Conservation (phyloP, 1,140 invertebrate species). For the Drosophila prosaltans region DNA sequence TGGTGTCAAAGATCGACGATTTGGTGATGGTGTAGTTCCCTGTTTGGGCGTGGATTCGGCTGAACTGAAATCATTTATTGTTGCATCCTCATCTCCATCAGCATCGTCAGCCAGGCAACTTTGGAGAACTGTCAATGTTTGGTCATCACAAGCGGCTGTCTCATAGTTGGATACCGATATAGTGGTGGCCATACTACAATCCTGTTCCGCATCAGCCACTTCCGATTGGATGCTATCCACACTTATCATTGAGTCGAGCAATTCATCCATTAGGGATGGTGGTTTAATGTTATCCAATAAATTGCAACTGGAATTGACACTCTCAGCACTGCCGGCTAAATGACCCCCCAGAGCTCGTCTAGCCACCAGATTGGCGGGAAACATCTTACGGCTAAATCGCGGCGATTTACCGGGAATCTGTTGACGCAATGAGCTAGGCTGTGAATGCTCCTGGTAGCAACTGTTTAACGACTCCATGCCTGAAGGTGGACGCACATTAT, state of each 20-base stretch:
- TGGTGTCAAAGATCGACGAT: slow-evolving; percentile 86
- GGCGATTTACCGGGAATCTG: slow-evolving; percentile 75
- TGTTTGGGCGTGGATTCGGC: slow-evolving; percentile 89
- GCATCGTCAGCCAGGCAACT: slow-evolving; percentile 74
- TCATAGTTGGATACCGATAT: slow-evolving; percentile 79
- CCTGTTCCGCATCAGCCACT: slow-evolving; percentile 85
- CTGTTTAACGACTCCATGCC: slow-evolving; percentile 85
- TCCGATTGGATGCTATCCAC: slow-evolving; percentile 92
- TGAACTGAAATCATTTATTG: slow-evolving; percentile 85
- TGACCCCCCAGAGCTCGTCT: slow-evolving; percentile 87
- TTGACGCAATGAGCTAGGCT: slow-evolving; percentile 70
- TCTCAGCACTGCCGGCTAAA: slow-evolving; percentile 79
- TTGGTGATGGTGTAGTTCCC: slow-evolving; percentile 59
- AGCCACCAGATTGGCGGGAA: slow-evolving; percentile 87
- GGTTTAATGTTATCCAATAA: slow-evolving; percentile 91
- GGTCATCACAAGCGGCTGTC: slow-evolving; percentile 84
- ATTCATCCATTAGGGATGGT: slow-evolving; percentile 91
- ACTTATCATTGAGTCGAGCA: slow-evolving; percentile 92
- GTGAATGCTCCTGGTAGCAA: slow-evolving; percentile 65
- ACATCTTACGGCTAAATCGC: slow-evolving; percentile 86
- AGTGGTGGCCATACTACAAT: slow-evolving; percentile 74
- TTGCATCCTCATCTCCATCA: slow-evolving; percentile 80
- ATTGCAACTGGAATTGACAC: slow-evolving; percentile 85
- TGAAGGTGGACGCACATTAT: slow-evolving; percentile 91
- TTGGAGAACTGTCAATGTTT: slow-evolving; percentile 83